These are phyloP conservation scores for Dendrolimus houi DNA, from an alignment of 2,888 invertebrate genomes.

Conservation along the genomic window DNA sequence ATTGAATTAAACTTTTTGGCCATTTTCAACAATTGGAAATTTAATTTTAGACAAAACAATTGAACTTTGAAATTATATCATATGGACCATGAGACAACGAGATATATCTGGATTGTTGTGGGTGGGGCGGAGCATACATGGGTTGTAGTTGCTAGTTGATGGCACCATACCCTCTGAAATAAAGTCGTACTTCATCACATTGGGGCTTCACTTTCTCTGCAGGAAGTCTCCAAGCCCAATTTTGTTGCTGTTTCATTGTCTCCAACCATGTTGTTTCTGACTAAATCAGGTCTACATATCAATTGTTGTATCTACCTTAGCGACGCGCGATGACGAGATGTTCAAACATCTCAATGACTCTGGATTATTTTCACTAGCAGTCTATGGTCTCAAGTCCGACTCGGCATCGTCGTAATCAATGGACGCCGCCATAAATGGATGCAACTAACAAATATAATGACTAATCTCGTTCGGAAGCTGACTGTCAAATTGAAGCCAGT, in stretches of 20 bases:
- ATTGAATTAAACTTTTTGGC: slow-evolving; percentile 44
- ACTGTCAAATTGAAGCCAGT: too few relatives aligned
- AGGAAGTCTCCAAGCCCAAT: slow-evolving; percentile 45
- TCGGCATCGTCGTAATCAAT: too few relatives aligned
- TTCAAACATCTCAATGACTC: too few relatives aligned
- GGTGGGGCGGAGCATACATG: slow-evolving; percentile 69
- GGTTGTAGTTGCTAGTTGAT: slow-evolving; percentile 62
- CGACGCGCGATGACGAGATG: too few relatives aligned
- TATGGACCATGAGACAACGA: slow-evolving; percentile 79
- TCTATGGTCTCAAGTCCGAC: too few relatives aligned
- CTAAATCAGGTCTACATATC: too few relatives aligned
- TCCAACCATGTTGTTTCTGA: too few relatives aligned
- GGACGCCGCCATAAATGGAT: too few relatives aligned
- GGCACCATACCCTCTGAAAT: slow-evolving; percentile 75
- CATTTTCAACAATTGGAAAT: slow-evolving; percentile 22
- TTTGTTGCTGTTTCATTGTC: slow-evolving; percentile 57
- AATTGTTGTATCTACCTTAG: too few relatives aligned
- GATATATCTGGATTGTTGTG: slow-evolving; percentile 79
- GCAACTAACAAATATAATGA: too few relatives aligned
- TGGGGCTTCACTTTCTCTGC: slow-evolving; percentile 41
- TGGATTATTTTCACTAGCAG: too few relatives aligned
- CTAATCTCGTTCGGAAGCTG: too few relatives aligned
- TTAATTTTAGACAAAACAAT: slow-evolving; percentile 8
- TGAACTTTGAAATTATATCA: slow-evolving; percentile 61
- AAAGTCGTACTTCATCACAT: slow-evolving; percentile 69